Evolutionary conservation across 2,797 vertebrate genomes (phyloP).

Genomic region (Lemur catta): DNA sequence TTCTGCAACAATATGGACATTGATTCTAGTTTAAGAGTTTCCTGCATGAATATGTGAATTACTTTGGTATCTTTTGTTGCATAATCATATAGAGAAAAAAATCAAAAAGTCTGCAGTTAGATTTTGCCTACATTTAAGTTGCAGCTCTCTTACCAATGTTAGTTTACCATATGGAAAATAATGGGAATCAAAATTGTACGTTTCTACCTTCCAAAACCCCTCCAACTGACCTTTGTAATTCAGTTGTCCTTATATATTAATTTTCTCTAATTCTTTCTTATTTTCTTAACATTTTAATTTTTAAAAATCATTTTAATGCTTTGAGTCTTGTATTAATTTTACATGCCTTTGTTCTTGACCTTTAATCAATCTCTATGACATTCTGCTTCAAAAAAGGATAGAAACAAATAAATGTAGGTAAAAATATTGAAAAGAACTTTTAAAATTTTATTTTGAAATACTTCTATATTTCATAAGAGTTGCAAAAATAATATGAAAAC

Average conservation of each 20-base stretch:
- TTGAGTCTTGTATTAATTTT: neutral
- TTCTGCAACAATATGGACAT: slow-evolving; percentile 58
- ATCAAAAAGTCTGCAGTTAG: neutral
- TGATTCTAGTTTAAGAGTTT: slow-evolving; percentile 15
- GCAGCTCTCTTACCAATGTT: neutral
- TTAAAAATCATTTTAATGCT: neutral
- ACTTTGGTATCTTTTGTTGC: slow-evolving; percentile 1
- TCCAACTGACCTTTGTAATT: neutral
- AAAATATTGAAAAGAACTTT: neutral
- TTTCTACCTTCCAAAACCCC: neutral
- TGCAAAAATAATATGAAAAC: neutral
- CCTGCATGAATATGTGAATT: slow-evolving; percentile 53
- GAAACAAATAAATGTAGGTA: neutral
- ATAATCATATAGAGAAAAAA: neutral
- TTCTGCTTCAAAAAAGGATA: neutral
- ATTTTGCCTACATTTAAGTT: neutral
- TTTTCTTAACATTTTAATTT: neutral
- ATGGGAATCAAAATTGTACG: neutral
- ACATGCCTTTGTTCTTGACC: neutral
- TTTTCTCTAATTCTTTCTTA: neutral
- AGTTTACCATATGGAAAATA: neutral
- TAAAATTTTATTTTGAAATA: neutral
- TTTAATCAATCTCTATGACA: neutral
- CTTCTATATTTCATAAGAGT: neutral
- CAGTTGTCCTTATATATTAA: neutral